phyloP scores from a whole-genome alignment of 2,113 vertebrate genomes.

The Helogale parvula region DNA sequence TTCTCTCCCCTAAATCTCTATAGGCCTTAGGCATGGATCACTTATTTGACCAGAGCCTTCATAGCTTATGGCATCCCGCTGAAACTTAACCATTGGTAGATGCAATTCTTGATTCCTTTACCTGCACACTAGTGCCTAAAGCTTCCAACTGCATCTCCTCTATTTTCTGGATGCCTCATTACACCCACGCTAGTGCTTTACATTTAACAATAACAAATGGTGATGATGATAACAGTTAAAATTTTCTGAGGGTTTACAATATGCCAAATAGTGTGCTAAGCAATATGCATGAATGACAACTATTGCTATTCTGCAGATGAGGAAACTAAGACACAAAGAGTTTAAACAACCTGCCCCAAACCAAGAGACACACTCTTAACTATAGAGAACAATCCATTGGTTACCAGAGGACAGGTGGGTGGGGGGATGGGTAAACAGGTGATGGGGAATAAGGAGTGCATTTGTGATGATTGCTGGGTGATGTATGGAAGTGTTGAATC shows the following conservation, averaged over 20 bases:
- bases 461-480: neutral
- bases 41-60: neutral
- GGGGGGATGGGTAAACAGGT: neutral
- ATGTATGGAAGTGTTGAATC: neutral
- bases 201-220: neutral
- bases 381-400: neutral
- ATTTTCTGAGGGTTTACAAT: neutral
- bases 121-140: neutral
- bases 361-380: neutral
- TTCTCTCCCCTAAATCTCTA: neutral
- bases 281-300: neutral
- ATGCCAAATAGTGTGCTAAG: neutral
- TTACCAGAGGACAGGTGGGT: neutral
- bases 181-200: neutral
- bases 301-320: neutral
- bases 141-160: neutral
- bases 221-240: neutral
- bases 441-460: neutral
- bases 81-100: neutral
- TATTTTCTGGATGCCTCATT: neutral
- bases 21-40: neutral
- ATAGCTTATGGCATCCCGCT: neutral
- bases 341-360: neutral
- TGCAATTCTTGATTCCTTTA: neutral
- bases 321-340: slow-evolving; percentile 6